phyloP scores from a whole-genome alignment of 2,888 invertebrate genomes.

The Agonopterix alstromeriana region DNA sequence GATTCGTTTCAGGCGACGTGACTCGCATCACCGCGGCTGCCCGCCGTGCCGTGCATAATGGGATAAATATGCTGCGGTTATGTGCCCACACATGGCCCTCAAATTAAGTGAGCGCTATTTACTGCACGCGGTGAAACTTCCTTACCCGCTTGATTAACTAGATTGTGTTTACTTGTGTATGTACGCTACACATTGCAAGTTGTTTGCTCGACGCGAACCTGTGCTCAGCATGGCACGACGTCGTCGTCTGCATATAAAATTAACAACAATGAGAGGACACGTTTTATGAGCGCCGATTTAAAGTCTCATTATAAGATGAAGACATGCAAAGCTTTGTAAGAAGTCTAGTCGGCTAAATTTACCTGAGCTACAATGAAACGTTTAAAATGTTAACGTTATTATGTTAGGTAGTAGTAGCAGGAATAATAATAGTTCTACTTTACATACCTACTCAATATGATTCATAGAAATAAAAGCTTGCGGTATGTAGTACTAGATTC shows the following conservation, averaged over 20 bases:
- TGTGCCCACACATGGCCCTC: slow-evolving; percentile 71
- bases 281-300: slow-evolving; percentile 14
- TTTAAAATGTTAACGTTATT: no score
- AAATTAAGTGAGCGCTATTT: slow-evolving; percentile 71
- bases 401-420: no score
- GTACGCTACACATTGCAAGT: slow-evolving; percentile 8
- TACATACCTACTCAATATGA: no score
- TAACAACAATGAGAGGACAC: slow-evolving; percentile 23
- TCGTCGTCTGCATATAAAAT: slow-evolving; percentile 22
- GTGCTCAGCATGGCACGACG: slow-evolving; percentile 5
- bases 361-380: neutral
- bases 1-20: slow-evolving; percentile 75
- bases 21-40: slow-evolving; percentile 69
- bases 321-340: neutral
- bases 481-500: no score
- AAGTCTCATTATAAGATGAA: slow-evolving; percentile 7
- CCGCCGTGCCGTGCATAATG: slow-evolving; percentile 71
- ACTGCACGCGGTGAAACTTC: slow-evolving; percentile 60
- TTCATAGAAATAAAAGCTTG: neutral
- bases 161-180: slow-evolving; percentile 42
- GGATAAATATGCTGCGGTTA: slow-evolving; percentile 75
- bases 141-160: slow-evolving; percentile 63
- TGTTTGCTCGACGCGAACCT: slow-evolving; percentile 21
- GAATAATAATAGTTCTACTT: no score
- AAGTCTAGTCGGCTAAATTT: neutral